Percentiles rank a stretch among this genome's conserved stretches.
These are phyloP conservation scores for Nomada flava DNA, from an alignment of 2,888 invertebrate genomes.

Conservation along the genomic window DNA sequence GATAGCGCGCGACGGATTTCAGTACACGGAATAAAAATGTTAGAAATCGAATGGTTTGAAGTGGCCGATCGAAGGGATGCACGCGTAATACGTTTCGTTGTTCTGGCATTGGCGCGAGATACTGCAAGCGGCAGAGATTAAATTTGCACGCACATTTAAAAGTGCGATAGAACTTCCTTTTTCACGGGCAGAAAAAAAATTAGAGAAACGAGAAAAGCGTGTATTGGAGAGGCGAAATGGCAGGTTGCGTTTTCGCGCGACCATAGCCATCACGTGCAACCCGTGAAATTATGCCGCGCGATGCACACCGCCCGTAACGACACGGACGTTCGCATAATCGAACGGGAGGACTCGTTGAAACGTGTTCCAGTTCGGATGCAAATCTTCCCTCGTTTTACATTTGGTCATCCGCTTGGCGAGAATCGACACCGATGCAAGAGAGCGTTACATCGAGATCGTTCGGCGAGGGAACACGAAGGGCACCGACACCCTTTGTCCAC, in stretches of 20 bases:
- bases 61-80: constrained; percentile 7
- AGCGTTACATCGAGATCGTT: constrained; percentile 66
- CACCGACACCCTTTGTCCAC: constrained; percentile 31
- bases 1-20: no score
- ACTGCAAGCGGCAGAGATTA: constrained; percentile 5
- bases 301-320: constrained; percentile 74
- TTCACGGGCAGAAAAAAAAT: background rate
- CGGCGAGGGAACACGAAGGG: constrained; percentile 28
- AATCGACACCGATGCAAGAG: constrained; percentile 60
- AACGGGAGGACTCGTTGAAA: constrained; percentile 60
- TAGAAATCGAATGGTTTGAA: background rate
- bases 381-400: constrained; percentile 79
- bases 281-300: constrained; percentile 79
- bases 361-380: constrained; percentile 74
- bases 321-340: constrained; percentile 77
- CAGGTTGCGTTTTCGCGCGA: constrained; percentile 34
- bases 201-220: background rate
- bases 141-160: constrained; percentile 1
- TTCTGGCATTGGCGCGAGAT: background rate
- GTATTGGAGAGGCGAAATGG: background rate
- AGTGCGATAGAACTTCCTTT: background rate
- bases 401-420: constrained; percentile 71
- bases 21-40: constrained; percentile 17
- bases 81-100: background rate
- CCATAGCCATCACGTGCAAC: constrained; percentile 69